phyloP scores from a whole-genome alignment of 1,140 invertebrate species.

The Diabrotica virgifera region DNA sequence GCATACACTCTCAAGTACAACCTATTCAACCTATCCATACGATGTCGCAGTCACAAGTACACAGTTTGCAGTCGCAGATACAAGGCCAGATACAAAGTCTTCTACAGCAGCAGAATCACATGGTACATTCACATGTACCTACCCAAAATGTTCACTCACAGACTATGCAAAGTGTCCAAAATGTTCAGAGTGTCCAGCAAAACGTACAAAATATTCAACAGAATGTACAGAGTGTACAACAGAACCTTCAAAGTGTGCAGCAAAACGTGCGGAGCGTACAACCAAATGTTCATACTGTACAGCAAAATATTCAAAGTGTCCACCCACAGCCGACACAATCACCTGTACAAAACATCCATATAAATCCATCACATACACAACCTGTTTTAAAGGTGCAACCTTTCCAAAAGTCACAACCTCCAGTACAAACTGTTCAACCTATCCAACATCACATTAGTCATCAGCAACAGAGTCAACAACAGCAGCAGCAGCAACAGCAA shows the following conservation, averaged over 20 bases:
- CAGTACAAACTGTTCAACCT: slow-evolving; percentile 44
- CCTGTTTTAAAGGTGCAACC: slow-evolving; percentile 43
- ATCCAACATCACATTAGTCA: slow-evolving; percentile 30
- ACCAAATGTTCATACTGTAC: slow-evolving; percentile 25
- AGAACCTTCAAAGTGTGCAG: slow-evolving; percentile 24
- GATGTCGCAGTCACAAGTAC: slow-evolving; percentile 36
- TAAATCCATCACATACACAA: slow-evolving; percentile 33
- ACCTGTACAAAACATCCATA: slow-evolving; percentile 24
- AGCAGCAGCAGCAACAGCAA: slow-evolving; percentile 29
- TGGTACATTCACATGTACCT: slow-evolving; percentile 29
- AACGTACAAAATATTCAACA: slow-evolving; percentile 20
- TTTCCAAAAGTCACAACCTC: slow-evolving; percentile 44
- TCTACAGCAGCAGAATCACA: slow-evolving; percentile 41
- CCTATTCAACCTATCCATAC: slow-evolving; percentile 28
- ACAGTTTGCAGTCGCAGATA: slow-evolving; percentile 43
- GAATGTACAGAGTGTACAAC: slow-evolving; percentile 20
- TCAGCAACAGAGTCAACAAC: slow-evolving; percentile 30
- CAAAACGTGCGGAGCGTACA: slow-evolving; percentile 17
- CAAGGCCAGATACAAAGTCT: slow-evolving; percentile 42
- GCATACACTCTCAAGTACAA: slow-evolving; percentile 34
- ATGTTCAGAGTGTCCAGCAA: slow-evolving; percentile 23
- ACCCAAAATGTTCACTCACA: slow-evolving; percentile 33
- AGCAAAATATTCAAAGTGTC: slow-evolving; percentile 22
- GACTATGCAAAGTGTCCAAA: slow-evolving; percentile 28
- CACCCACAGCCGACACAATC: slow-evolving; percentile 21